Evolutionary conservation across 2,797 vertebrate species (phyloP).

Genomic region (Catostomus latipinnis): DNA sequence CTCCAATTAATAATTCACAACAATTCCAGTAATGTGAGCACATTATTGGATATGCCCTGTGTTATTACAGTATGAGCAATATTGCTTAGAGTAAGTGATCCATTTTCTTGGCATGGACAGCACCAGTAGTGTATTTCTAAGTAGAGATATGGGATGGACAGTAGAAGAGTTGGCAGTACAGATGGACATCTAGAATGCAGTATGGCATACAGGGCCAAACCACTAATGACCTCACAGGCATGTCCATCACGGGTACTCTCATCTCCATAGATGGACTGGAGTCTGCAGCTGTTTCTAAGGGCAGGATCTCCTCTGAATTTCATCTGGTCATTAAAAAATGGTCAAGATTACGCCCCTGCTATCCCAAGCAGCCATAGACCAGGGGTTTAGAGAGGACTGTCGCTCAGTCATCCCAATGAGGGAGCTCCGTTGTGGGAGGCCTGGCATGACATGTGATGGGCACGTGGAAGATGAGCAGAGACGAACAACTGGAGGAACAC

Average conservation of each 20-base stretch:
- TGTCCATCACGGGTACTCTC: background rate
- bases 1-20: too few species aligned
- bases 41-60: background rate
- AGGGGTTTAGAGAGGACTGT: constrained; percentile 10
- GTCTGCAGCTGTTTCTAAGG: constrained; percentile 5
- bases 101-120: background rate
- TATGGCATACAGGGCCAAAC: constrained; percentile 21
- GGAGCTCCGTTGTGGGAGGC: constrained; percentile 65
- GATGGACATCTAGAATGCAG: background rate
- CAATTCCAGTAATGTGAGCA: background rate
- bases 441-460: constrained; percentile 37
- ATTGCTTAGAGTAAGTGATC: constrained; percentile 5
- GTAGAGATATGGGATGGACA: constrained; percentile 2
- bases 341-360: constrained; percentile 23
- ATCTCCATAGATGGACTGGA: constrained; percentile 24
- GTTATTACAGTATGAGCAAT: background rate
- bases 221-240: background rate
- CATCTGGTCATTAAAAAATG: constrained; percentile 8
- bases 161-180: constrained; percentile 5
- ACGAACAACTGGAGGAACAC: constrained; percentile 51
- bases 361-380: background rate
- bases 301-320: constrained; percentile 17
- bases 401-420: background rate
- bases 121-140: background rate
- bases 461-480: constrained; percentile 46